Evolutionary conservation across 35 echinoderm and acorn worm species (phyloP), one percentile per base, ranked within the genome.

Genomic region (Acanthaster planci): DNA sequence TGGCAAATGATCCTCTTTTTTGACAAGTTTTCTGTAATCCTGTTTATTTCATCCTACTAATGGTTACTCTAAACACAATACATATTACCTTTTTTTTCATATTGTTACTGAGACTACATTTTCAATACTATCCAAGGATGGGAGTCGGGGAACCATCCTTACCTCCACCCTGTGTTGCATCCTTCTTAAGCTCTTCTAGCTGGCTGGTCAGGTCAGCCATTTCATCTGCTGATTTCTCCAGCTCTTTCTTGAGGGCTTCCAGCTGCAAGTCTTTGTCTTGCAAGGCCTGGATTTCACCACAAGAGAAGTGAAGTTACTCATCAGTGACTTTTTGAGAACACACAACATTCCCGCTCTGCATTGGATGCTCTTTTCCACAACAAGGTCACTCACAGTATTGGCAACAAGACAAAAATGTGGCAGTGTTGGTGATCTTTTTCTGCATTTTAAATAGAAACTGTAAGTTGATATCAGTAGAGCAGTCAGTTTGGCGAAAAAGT

Each of bases 231-330:
- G 92, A 99, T 51, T 83, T 75, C 77, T 99, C 96, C n/a, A 99
- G 78, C 67, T 99, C 88, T 39, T 92, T 72, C 67, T 86, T 79
- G 38, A 99, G 60, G 0, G 38, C 77, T 38, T 90, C 84, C 1
- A 99, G 80, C 89, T 94, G 88, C 4, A 77, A 50, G 38, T 99
- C 92, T 38, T 99, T 99, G 79, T 99, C 88, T 86, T 99, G 80
- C 35, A 99, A 79, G 42, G 96, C 96, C 96, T 99, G 53, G 1
- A 53, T 60, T n/a, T 16, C n/a, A 84, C 1, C 0, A 29, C 22
- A 72, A 34, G 44, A 53, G 53, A 54, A 37, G n/a, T n/a, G n/a
- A n/a, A n/a, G n/a, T n/a, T n/a, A n/a, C n/a, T 27, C 54, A 12
- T 57, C 12, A 57, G 12, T 57, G 54, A 57, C 54, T 14, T 12